Conservation (phyloP, 2,888 invertebrate genomes). For the Suillia variegata region DNA sequence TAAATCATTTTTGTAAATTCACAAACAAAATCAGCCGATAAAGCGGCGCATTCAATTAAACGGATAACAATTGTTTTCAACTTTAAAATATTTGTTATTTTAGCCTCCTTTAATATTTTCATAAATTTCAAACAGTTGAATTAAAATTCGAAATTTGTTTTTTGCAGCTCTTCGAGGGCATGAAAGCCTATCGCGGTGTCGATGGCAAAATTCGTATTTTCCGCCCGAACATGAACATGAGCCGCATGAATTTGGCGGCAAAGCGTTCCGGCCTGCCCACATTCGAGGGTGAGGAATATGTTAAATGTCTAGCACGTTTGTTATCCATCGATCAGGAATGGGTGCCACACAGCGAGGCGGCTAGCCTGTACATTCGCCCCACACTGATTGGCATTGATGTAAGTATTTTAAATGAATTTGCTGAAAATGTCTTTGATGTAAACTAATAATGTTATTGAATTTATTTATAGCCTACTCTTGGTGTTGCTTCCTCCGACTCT, state of each 20-base stretch:
- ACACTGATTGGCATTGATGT: slow-evolving; percentile 97
- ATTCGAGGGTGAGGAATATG: slow-evolving; percentile 85
- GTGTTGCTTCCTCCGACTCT: slow-evolving; percentile 84
- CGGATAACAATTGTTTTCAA: too few species aligned
- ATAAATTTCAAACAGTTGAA: too few species aligned
- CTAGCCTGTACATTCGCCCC: slow-evolving; percentile 94
- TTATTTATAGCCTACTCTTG: slow-evolving; percentile 80
- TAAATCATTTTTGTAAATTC: too few species aligned
- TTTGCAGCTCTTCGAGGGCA: slow-evolving; percentile 96
- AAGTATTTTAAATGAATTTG: slow-evolving; percentile 57
- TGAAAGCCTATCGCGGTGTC: slow-evolving; percentile 94
- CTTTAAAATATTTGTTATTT: too few species aligned
- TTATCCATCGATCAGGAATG: slow-evolving; percentile 94
- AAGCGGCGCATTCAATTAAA: too few species aligned
- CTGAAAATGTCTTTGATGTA: neutral
- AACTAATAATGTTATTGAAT: too few species aligned
- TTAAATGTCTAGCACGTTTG: slow-evolving; percentile 82
- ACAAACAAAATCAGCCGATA: too few species aligned
- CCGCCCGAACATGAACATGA: slow-evolving; percentile 94
- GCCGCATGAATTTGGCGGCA: slow-evolving; percentile 87
- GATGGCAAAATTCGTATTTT: slow-evolving; percentile 93
- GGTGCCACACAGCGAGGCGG: slow-evolving; percentile 90
- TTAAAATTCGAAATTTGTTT: too few species aligned
- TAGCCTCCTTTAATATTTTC: too few species aligned
- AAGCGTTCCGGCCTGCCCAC: slow-evolving; percentile 83